These are phyloP conservation scores for Mythimna loreyi DNA, from an alignment of 2,888 invertebrate genomes.

Conservation along the genomic window DNA sequence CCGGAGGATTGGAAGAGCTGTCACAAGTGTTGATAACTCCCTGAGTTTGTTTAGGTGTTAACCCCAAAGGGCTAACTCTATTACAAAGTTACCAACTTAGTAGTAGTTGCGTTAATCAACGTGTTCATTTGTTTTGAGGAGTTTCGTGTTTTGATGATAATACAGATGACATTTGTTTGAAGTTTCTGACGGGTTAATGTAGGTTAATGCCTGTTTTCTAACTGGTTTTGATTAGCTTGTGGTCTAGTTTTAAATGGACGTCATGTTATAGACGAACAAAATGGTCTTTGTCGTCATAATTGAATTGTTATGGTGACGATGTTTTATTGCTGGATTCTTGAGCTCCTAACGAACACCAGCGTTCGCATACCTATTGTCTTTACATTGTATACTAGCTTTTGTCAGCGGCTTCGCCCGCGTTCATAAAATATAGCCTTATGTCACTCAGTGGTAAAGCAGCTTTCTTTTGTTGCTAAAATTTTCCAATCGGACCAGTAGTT, in stretches of 20 bases:
- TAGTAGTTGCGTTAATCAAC: slow-evolving; percentile 62
- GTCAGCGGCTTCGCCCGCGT: too few species aligned
- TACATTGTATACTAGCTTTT: too few species aligned
- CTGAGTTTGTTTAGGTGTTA: slow-evolving; percentile 63
- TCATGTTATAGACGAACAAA: background rate
- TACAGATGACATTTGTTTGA: slow-evolving; percentile 19
- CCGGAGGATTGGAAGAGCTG: slow-evolving; percentile 25
- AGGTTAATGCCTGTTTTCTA: slow-evolving; percentile 1
- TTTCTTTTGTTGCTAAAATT: too few species aligned
- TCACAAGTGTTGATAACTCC: slow-evolving; percentile 55
- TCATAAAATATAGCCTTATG: too few species aligned
- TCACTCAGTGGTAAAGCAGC: too few species aligned
- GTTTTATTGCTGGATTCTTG: background rate
- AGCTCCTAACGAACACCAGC: too few species aligned
- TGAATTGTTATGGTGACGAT: background rate
- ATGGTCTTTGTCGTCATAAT: background rate
- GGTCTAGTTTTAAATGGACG: background rate
- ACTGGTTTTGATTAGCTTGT: background rate
- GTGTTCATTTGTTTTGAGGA: slow-evolving; percentile 57
- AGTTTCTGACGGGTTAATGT: slow-evolving; percentile 11
- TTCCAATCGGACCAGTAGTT: too few species aligned
- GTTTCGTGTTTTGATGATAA: slow-evolving; percentile 39
- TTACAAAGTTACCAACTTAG: slow-evolving; percentile 55
- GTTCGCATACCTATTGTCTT: too few species aligned
- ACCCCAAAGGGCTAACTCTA: slow-evolving; percentile 60